Base-by-base conservation (phyloP, 1,140 invertebrate species). In the Drosophila sproati region DNA sequence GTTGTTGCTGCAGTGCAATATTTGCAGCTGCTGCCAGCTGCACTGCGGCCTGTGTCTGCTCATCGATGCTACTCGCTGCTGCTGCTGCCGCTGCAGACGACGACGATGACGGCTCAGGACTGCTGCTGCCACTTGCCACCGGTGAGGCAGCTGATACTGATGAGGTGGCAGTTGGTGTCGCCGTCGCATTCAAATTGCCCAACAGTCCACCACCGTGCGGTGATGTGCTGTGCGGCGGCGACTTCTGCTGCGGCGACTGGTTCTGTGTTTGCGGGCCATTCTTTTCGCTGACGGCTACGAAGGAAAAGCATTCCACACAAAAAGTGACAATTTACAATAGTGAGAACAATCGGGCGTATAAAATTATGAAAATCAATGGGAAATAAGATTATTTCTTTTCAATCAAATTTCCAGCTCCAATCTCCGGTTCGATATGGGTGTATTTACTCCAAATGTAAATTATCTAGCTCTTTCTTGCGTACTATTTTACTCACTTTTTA, bases 401-500 rank as follows among this genome's bases (percentile, higher is more conserved):
- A 20, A 20, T 20, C 1, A 20, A 20, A 20, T 20, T 20, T 20
- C 20, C 20, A 20, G 20, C 20, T 20, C 20, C 20, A 20, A 20
- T 20, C 20, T 20, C 20, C 20, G 1, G 20, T 20, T 20, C 29
- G 37, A 50, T 31, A 41, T 41, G 37, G 8, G 10, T 7, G 37
- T 39, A 39, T 39, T 3, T 39, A 39, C 8, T 39, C 7, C 6
- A 7, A 39, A 8, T 39, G 7, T 7, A 8, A 39, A 8, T 3
- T 39, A 3, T 39, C 37, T 7, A 39, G 37, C 37, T 39, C 7
- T 39, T 10, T 3, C 5, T 47, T 29, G 8, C 7, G 28, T 7
- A 7, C 8, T 7, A 20, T 31, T 20, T 31, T 4, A 77, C 85
- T 76, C 73, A 92, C 91, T 85, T 95, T 94, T 91, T 75, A 93